phyloP scores from a whole-genome alignment of 1,140 invertebrate genomes.

The Maniola jurtina region DNA sequence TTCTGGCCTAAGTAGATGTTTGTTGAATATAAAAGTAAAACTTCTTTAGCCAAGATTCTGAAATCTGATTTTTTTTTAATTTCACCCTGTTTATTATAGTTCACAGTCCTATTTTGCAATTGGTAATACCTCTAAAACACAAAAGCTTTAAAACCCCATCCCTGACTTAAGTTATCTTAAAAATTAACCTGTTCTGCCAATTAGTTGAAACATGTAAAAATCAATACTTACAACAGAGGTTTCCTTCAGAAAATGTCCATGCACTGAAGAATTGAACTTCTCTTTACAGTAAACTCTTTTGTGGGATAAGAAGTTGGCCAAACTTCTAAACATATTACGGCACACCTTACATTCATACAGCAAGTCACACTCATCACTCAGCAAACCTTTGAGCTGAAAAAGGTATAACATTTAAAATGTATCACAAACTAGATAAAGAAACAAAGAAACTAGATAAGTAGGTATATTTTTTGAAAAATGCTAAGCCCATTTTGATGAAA shows the following conservation, averaged over 20 bases:
- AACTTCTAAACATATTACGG: conserved; percentile 89
- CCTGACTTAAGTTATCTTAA: too few relatives aligned
- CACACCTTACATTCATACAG: conserved; percentile 93
- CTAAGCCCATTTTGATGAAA: conserved; percentile 12
- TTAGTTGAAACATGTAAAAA: neutral
- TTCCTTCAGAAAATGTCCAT: conserved; percentile 69
- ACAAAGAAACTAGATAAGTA: neutral
- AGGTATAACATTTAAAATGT: conserved; percentile 2
- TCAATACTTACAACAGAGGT: conserved; percentile 76
- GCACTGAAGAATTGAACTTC: conserved; percentile 70
- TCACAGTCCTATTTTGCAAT: too few relatives aligned
- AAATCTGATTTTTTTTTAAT: too few relatives aligned
- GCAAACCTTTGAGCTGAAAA: conserved; percentile 83
- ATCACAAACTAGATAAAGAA: neutral
- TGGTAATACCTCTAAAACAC: too few relatives aligned
- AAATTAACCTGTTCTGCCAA: neutral
- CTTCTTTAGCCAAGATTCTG: too few relatives aligned
- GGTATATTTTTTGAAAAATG: neutral
- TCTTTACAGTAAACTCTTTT: conserved; percentile 88
- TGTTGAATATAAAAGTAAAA: too few relatives aligned
- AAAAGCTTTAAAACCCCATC: too few relatives aligned
- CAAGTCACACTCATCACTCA: conserved; percentile 89
- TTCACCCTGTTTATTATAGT: too few relatives aligned
- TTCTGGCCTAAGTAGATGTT: too few relatives aligned
- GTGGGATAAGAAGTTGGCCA: conserved; percentile 91